Conservation (phyloP, 2,113 vertebrate species). For the Oplegnathus fasciatus region DNA sequence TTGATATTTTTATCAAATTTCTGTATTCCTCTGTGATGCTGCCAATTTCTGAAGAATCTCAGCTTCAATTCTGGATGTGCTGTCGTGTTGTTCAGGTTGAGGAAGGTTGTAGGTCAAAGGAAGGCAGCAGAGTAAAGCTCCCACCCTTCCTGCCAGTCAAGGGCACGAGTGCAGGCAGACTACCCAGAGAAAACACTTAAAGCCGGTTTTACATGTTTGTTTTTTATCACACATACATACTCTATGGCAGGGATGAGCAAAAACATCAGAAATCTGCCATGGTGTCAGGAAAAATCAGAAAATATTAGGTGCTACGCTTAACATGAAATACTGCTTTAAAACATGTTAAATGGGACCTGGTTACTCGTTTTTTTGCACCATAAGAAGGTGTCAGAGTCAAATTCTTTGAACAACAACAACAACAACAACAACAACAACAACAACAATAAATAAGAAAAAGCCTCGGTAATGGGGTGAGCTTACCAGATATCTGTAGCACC, state of each 20-base stretch:
- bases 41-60: not conserved
- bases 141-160: slow-evolving; percentile 22
- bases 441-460: too few species aligned
- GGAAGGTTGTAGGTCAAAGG: slow-evolving; percentile 33
- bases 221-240: too few species aligned
- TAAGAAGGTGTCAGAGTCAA: not conserved
- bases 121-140: not conserved
- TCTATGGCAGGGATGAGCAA: too few species aligned
- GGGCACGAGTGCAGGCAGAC: not conserved
- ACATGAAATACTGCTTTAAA: not conserved
- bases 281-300: too few species aligned
- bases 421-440: not conserved
- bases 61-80: not conserved
- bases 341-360: not conserved
- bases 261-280: too few species aligned
- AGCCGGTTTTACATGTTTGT: too few species aligned
- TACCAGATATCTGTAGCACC: too few species aligned
- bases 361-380: not conserved
- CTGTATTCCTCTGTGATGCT: not conserved
- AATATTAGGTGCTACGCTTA: too few species aligned
- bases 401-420: not conserved
- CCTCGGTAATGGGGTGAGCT: too few species aligned
- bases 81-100: slow-evolving; percentile 5
- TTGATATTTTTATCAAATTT: not conserved
- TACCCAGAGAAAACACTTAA: not conserved